A percentile compares a stretch with the other conserved stretches of the same genome.
Evolutionary conservation across 2,888 invertebrate genomes (phyloP).

Genomic region (Chymomyza fuscimana): DNA sequence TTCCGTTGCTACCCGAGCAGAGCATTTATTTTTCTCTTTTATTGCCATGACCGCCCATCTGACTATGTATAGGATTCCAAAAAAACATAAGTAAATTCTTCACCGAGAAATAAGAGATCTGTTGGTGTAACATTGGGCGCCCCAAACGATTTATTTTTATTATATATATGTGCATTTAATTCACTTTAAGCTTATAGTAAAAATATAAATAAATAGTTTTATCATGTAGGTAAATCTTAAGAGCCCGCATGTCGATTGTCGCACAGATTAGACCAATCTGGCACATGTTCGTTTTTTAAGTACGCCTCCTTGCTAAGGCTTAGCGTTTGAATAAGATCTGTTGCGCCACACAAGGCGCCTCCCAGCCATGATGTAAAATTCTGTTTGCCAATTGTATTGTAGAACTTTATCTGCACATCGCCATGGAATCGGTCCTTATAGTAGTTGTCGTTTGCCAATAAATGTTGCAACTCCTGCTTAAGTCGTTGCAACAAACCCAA

Average conservation of each 20-base stretch:
- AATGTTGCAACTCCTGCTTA: conserved; percentile 86
- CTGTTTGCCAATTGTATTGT: conserved; percentile 87
- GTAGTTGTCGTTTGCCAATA: conserved; percentile 82
- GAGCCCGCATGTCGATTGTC: conserved; percentile 74
- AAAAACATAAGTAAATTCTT: no score
- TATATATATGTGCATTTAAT: background rate
- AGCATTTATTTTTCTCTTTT: no score
- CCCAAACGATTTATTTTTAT: background rate
- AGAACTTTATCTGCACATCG: conserved; percentile 86
- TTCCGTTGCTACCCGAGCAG: no score
- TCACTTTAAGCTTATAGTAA: background rate
- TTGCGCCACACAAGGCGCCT: conserved; percentile 88
- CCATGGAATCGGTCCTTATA: conserved; percentile 83
- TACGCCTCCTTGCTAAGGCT: conserved; percentile 89
- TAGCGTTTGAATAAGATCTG: conserved; percentile 86
- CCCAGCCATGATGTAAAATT: conserved; percentile 94
- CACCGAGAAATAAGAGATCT: conserved; percentile 2
- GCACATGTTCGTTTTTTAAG: conserved; percentile 85
- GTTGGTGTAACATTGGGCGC: background rate
- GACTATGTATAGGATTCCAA: no score
- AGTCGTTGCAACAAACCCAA: conserved; percentile 91
- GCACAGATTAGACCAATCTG: conserved; percentile 87
- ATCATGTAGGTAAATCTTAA: conserved; percentile 10
- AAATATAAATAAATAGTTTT: conserved; percentile 13
- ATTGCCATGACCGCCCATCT: no score